Evolutionary conservation across 2,113 vertebrate genomes (phyloP).

Genomic region (Petromus typicus): DNA sequence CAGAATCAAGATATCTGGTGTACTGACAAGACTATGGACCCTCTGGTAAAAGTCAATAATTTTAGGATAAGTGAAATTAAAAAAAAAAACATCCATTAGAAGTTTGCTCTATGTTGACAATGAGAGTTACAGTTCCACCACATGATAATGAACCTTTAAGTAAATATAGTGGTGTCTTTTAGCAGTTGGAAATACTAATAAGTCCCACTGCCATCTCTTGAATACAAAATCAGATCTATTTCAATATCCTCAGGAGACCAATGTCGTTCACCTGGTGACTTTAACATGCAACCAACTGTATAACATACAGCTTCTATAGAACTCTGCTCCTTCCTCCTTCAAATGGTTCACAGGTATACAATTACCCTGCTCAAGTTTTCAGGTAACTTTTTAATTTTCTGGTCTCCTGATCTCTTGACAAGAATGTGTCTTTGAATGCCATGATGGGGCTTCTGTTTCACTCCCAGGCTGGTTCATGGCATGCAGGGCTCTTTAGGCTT

Average conservation of each 20-base stretch:
- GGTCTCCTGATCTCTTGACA: slow-evolving; percentile 10
- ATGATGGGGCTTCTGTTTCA: not conserved
- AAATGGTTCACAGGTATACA: not conserved
- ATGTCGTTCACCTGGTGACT: not conserved
- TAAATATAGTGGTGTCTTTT: not conserved
- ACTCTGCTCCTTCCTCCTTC: not conserved
- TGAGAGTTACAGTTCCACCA: not conserved
- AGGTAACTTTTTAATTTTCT: not conserved
- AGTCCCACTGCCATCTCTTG: not conserved
- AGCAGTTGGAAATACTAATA: not conserved
- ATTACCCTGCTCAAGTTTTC: not conserved
- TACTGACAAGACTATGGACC: slow-evolving; percentile 12
- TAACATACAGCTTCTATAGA: not conserved
- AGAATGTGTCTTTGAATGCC: not conserved
- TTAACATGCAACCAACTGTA: not conserved
- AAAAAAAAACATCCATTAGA: not conserved
- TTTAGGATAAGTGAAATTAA: not conserved
- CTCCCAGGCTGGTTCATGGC: not conserved
- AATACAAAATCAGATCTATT: not conserved
- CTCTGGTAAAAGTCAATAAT: not conserved
- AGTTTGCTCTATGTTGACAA: not conserved
- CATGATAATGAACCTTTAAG: slow-evolving; percentile 37
- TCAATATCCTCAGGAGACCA: slow-evolving; percentile 3
- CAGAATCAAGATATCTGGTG: not conserved
- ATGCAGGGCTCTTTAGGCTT: not conserved